Evolutionary conservation across 92 coral and sea anemone genomes (phyloP).

Genomic region (Palythoa caribaeorum): DNA sequence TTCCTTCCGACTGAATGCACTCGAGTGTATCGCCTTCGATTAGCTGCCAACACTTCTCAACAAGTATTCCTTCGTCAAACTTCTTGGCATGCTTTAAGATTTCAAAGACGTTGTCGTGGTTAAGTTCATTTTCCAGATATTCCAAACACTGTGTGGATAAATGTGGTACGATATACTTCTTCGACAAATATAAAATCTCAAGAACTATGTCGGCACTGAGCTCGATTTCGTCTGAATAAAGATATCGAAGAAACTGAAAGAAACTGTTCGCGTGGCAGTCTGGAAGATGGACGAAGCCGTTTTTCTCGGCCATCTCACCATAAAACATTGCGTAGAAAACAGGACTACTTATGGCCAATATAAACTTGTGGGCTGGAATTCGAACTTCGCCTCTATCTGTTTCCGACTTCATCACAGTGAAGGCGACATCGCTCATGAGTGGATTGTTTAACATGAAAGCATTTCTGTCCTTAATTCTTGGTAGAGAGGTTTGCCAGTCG

Average conservation of each 20-base stretch:
- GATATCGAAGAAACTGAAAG: conserved; percentile 33
- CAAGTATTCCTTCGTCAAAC: conserved; percentile 54
- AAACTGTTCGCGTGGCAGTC: conserved; percentile 52
- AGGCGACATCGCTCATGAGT: conserved; percentile 52
- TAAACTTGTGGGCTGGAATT: conserved; percentile 56
- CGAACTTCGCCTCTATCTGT: background rate
- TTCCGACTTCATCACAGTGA: background rate
- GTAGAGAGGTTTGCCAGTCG: conserved; percentile 3
- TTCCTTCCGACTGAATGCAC: conserved; percentile 54
- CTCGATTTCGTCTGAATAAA: conserved; percentile 50
- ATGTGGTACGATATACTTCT: conserved; percentile 62
- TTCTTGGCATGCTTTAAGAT: conserved; percentile 61
- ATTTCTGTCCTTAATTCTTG: background rate
- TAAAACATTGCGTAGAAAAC: conserved; percentile 60
- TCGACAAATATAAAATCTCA: conserved; percentile 52
- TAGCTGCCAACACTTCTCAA: conserved; percentile 61
- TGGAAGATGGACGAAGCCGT: conserved; percentile 36
- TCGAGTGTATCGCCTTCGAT: conserved; percentile 52
- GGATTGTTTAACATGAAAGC: background rate
- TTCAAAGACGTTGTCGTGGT: conserved; percentile 52
- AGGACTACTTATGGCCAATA: conserved; percentile 54
- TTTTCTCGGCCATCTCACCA: conserved; percentile 60
- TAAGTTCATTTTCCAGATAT: conserved; percentile 43
- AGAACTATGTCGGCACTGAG: conserved; percentile 37
- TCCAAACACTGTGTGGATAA: conserved; percentile 28